Base-by-base conservation (phyloP, 2,888 invertebrate genomes). In the Limenitis arthemis region DNA sequence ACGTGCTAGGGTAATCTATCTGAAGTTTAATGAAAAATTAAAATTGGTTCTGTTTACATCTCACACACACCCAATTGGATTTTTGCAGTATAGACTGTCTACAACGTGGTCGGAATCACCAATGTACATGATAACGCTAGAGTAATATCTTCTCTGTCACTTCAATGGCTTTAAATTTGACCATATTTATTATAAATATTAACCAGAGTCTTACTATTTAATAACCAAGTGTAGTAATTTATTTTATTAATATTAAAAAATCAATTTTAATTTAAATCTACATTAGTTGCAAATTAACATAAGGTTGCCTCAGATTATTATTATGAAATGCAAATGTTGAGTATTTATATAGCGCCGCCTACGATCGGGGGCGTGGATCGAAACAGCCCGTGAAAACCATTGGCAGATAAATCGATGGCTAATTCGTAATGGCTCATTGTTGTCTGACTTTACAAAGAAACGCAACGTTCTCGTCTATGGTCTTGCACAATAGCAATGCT, bases 371-470 rank as follows among this genome's bases (percentile, higher is more conserved):
- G 73, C 73, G 65, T 63, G 68, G 64, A 61, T 65, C 62, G 55
- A 64, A 62, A 62, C 60, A 65, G 63, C 60, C 68, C 75, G 72
- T 73, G 77, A 74, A 80, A 77, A 77, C 73, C 74, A 72, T 76
- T 75, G 70, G 70, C 69, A 77, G 80, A 81, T 83, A 82, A 79
- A 80, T 81, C 79, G 78, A 81, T 76, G 70, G 80, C 79, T 84
- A 83, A 84, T 84, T 83, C 75, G 70, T 75, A 84, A 83, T 75
- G 73, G 79, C 73, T 75, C 72, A 84, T 84, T 84, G 84, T 83
- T 83, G 83, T 84, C 78, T 80, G 76, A 71, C 66, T 68, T 69
- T 72, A 79, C 79, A 82, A 84, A 80, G 79, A 76, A 70, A 70
- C 75, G 73, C 75, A 77, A 78, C 81, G 80, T 83, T 79, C 77